Evolutionary conservation across 2,113 vertebrate genomes (phyloP).

Genomic region (Scomber japonicus): DNA sequence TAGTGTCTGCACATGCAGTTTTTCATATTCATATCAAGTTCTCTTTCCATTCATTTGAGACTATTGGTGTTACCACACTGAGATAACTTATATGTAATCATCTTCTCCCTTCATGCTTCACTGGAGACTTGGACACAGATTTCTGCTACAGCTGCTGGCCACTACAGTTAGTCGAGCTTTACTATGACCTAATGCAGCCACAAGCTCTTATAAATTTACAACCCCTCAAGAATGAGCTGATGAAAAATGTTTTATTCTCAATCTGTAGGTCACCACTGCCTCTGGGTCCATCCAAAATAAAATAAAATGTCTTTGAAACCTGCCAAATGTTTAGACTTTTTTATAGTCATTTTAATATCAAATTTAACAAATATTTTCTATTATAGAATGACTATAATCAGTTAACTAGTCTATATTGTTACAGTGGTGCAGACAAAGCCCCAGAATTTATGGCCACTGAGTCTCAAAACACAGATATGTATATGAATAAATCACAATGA

Average conservation of each 20-base stretch:
- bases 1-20: not conserved
- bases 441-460: not conserved
- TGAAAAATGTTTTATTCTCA: slow-evolving; percentile 33
- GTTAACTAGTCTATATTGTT: no score
- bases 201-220: slow-evolving; percentile 37
- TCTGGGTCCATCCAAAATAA: slow-evolving; percentile 4
- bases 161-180: slow-evolving; percentile 21
- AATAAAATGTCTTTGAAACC: not conserved
- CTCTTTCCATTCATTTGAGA: slow-evolving; percentile 51
- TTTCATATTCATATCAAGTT: slow-evolving; percentile 60
- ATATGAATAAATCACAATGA: not conserved
- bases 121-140: slow-evolving; percentile 43
- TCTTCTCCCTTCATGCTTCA: slow-evolving; percentile 66
- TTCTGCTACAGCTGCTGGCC: slow-evolving; percentile 43
- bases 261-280: slow-evolving; percentile 28
- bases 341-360: not conserved
- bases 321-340: not conserved
- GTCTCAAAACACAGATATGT: not conserved
- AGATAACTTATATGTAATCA: slow-evolving; percentile 66
- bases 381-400: no score
- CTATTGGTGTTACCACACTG: slow-evolving; percentile 36
- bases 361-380: not conserved
- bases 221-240: slow-evolving; percentile 31
- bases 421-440: not conserved
- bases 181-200: slow-evolving; percentile 37